Evolutionary conservation across 2,797 vertebrate genomes (phyloP).

Genomic region (Sphenopsis melanotis): DNA sequence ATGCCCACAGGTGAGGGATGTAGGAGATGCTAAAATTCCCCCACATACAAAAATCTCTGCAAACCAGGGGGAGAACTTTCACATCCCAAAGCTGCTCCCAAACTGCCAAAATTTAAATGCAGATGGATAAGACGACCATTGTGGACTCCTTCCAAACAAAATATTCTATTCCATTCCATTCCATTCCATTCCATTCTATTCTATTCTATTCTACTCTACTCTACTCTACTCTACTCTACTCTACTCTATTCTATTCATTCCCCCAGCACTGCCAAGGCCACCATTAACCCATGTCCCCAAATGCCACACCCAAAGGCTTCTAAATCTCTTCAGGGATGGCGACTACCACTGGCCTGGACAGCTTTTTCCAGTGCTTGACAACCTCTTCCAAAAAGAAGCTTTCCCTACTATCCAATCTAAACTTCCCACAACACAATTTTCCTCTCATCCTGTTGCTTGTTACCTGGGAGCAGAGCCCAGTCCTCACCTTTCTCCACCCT

Average conservation of each 20-base stretch:
- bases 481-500: background rate
- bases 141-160: accelerated
- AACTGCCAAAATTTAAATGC: background rate
- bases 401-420: background rate
- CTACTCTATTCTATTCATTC: accelerated
- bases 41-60: background rate
- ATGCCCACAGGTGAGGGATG: accelerated
- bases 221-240: background rate
- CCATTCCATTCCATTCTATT: too few relatives aligned
- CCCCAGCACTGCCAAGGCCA: background rate
- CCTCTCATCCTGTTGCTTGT: background rate
- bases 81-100: background rate
- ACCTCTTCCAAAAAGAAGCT: background rate
- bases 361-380: background rate
- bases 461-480: background rate
- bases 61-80: background rate
- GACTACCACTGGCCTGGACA: background rate
- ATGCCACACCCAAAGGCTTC: background rate
- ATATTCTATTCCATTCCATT: background rate
- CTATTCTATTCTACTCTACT: background rate
- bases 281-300: background rate
- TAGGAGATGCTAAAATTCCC: background rate
- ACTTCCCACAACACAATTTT: background rate
- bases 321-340: background rate
- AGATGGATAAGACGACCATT: accelerated